Conservation (phyloP, 2,797 vertebrate species). For the Gallirallus australis region DNA sequence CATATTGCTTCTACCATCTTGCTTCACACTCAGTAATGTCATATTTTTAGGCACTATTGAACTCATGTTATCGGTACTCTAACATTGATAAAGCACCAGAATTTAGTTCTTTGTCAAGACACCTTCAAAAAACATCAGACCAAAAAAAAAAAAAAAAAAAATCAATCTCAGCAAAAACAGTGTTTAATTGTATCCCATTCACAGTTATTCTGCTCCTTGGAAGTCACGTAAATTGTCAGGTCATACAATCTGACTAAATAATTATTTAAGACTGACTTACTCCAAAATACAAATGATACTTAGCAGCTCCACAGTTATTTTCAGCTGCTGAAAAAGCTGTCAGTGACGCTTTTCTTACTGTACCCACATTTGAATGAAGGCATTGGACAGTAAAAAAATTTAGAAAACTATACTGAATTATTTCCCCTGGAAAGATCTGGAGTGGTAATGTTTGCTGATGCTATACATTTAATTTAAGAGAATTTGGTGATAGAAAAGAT, state of each 20-base stretch:
- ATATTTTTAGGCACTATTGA: not conserved
- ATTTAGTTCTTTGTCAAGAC: not conserved
- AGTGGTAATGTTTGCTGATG: slow-evolving; percentile 15
- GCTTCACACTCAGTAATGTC: not conserved
- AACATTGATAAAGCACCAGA: not conserved
- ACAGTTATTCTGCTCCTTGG: not conserved
- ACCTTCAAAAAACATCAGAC: not conserved
- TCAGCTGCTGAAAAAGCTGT: slow-evolving; percentile 45
- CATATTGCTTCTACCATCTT: not conserved
- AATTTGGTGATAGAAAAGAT: slow-evolving; percentile 41
- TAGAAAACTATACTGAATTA: not conserved
- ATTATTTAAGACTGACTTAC: slow-evolving; percentile 16
- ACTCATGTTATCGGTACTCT: not conserved
- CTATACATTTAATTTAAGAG: slow-evolving; percentile 39
- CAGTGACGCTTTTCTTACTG: slow-evolving; percentile 30
- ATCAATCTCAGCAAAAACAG: not conserved
- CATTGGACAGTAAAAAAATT: not conserved
- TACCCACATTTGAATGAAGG: slow-evolving; percentile 38
- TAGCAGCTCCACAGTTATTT: not conserved
- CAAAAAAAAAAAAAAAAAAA: not conserved
- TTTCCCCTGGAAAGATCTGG: not conserved
- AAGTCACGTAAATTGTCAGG: slow-evolving; percentile 16
- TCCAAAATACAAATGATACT: not conserved
- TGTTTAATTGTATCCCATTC: not conserved
- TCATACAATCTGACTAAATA: slow-evolving; percentile 38